Evolutionary conservation across 2,113 vertebrate genomes (phyloP).

Genomic region (Centrocercus urophasianus): DNA sequence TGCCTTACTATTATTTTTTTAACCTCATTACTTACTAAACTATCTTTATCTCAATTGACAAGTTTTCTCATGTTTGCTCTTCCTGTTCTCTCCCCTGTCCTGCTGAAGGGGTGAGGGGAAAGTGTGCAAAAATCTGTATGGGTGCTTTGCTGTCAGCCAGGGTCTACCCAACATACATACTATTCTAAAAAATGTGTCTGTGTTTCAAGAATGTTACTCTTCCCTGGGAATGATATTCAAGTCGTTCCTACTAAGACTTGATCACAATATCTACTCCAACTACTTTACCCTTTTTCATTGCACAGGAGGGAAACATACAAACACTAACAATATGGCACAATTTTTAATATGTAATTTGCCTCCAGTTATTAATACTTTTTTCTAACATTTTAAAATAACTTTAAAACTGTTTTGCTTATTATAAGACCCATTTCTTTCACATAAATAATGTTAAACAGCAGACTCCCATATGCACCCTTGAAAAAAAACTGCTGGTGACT

Average conservation of each 20-base stretch:
- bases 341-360: not conserved
- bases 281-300: not conserved
- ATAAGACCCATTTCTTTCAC: not conserved
- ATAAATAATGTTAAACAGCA: not conserved
- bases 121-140: not conserved
- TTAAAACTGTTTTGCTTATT: not conserved
- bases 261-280: not conserved
- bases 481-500: not conserved
- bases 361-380: not conserved
- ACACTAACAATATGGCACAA: not conserved
- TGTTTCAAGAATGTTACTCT: not conserved
- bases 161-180: not conserved
- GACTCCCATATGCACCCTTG: not conserved
- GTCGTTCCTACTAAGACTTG: not conserved
- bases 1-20: not conserved
- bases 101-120: not conserved
- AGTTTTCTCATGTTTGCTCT: not conserved
- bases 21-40: not conserved
- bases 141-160: accelerated
- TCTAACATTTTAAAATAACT: not conserved
- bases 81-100: not conserved
- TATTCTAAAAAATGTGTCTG: not conserved
- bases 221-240: not conserved
- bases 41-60: not conserved
- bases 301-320: not conserved